phyloP scores from a whole-genome alignment of 2,888 invertebrate genomes.

The Pediacus dermestoides region DNA sequence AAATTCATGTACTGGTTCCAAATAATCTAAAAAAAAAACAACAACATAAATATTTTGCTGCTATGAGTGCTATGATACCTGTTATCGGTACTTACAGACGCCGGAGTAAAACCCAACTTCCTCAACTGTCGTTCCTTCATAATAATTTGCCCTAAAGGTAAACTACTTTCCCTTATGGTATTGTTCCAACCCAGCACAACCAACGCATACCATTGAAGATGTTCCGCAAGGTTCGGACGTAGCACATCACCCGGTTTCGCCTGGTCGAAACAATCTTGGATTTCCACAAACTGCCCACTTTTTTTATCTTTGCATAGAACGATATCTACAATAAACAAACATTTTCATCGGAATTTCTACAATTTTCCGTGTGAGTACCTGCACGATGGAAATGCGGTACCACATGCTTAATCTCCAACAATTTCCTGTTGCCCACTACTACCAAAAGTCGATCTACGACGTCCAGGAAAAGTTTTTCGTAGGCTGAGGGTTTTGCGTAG shows the following conservation, averaged over 20 bases:
- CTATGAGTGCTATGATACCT: no score
- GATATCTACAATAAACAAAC: slow-evolving; percentile 39
- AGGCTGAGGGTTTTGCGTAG: slow-evolving; percentile 53
- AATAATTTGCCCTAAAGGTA: slow-evolving; percentile 56
- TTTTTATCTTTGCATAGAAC: slow-evolving; percentile 48
- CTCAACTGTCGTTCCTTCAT: slow-evolving; percentile 63
- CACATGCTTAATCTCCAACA: slow-evolving; percentile 56
- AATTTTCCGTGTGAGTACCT: no score
- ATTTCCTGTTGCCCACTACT: slow-evolving; percentile 53
- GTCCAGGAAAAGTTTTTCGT: slow-evolving; percentile 60
- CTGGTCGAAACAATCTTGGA: slow-evolving; percentile 49
- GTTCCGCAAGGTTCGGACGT: slow-evolving; percentile 28
- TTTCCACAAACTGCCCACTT: slow-evolving; percentile 53
- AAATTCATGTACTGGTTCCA: no score
- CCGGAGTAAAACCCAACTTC: slow-evolving; percentile 58
- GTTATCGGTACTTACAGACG: slow-evolving; percentile 58
- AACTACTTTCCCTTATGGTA: slow-evolving; percentile 52
- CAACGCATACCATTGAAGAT: slow-evolving; percentile 55
- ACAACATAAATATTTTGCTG: no score
- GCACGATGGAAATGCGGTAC: slow-evolving; percentile 66
- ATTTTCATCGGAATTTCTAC: slow-evolving; percentile 2
- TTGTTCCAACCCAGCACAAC: slow-evolving; percentile 62
- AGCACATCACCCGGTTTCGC: slow-evolving; percentile 53
- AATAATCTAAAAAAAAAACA: no score
- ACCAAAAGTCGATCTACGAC: slow-evolving; percentile 52